Base-by-base conservation (phyloP, 2,113 vertebrate species). In the Pristiophorus japonicus region DNA sequence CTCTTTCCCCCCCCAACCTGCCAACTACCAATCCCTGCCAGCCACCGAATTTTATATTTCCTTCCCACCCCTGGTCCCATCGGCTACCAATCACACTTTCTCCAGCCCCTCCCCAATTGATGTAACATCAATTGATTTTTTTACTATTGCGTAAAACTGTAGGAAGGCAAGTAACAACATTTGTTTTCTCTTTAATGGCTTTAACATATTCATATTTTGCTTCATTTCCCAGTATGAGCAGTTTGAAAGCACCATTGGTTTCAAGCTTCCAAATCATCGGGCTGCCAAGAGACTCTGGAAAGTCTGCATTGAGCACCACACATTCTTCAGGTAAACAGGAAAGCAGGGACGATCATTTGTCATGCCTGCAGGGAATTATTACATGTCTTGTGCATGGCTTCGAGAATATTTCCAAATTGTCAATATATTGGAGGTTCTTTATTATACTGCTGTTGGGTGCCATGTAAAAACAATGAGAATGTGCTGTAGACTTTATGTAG, bases 291-390 rank as follows among this genome's bases (percentile, higher is more conserved):
- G 98, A 95, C 98, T 99, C 95, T 99, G 99, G 99, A 99, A 99
- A 96, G 99, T 99, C 97, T 99, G 99, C 98, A 99, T 99, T 1
- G 99, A 99, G 96, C 99, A 99, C 96, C 99, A 99, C 97, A 99
- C 99, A 0, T 99, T 99, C 97, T 99, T 99, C 97, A 98, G 99
- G 99, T 99, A 97, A 97, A 98, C 62, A 95, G 51, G 16, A n/a
- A 42, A n/a, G 34, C 38, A 30, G 11, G 22, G 95, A 30, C 59
- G 8, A 16, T 63, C 30, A 63, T 92, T 92, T n/a, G 34, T 92
- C 38, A 7, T 20, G 55, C 59, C 16, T 63, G 59, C n/a, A 63
- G 62, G 24, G 62, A 38, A 65, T 63, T 4, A 38, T 92, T 42
- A 63, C 34, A 10, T 38, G 4, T 22, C 10, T n/a, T 38, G 88